Base-by-base conservation (phyloP, 2,797 vertebrate species). In the Myoxocephalus aenaeus region DNA sequence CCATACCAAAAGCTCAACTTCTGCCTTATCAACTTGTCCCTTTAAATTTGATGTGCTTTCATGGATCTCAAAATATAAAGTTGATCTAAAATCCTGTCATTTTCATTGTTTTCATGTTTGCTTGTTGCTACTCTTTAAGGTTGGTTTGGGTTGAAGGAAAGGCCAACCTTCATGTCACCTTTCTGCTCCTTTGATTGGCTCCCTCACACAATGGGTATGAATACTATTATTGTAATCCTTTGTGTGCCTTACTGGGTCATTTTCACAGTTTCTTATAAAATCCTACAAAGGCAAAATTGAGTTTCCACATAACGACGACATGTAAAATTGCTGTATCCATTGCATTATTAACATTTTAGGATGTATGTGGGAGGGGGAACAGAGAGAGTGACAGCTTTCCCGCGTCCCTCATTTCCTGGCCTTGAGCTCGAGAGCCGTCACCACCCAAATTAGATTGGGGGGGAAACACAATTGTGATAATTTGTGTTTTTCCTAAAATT, bases 401-500 rank as follows among this genome's bases (percentile, higher is more conserved):
- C 78, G 70, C 79, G 67, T 73, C 85, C 42, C 85, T 88, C 20
- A 82, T 88, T 81, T 89, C 79, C 82, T 67, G 80, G 77, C 85
- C 70, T 84, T 81, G 62, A 84, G 81, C 81, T 22, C 59, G 38
- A 63, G 13, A 73, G 70, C 73, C 54, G 18, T 61, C 73, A 11
- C 77, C 57, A 58, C 70, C 76, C 74, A 90, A 91, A 92, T 90
- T 90, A 90, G 88, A 92, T 85, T 82, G 77, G 83, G 77, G 83
- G 76, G 68, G 67, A 69, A 86, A 85, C 81, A 89, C 84, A 89
- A 91, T 68, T 82, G 75, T 74, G 76, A 74, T 89, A 89, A 95
- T 92, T 91, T 90, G 84, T 92, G 91, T 94, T 94, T 93, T 92
- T 73, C 86, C 81, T 84, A 62, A 88, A 92, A 91, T 89, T 90